A percentile compares a stretch with the other conserved stretches of the same genome.
These are phyloP conservation scores for Loripinus fragilis DNA, from an alignment of 2,888 invertebrate genomes.

Conservation along the genomic window DNA sequence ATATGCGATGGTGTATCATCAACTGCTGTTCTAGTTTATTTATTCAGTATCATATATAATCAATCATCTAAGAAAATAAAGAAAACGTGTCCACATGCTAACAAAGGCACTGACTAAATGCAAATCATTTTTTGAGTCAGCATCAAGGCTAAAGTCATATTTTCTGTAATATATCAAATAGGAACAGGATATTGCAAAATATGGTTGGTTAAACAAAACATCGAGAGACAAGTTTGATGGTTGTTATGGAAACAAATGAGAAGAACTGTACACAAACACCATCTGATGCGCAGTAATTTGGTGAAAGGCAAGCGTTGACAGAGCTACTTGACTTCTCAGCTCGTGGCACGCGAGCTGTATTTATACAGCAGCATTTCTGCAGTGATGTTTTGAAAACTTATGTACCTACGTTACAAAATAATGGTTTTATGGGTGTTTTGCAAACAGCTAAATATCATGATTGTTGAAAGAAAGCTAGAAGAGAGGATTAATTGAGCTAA, in stretches of 20 bases:
- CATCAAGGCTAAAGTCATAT: too few relatives aligned
- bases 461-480: constrained; percentile 24
- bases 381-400: constrained; percentile 53
- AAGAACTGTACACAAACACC: constrained; percentile 19
- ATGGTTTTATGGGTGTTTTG: constrained; percentile 30
- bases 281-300: constrained; percentile 7
- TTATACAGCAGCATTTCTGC: constrained; percentile 44
- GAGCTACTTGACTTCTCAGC: constrained; percentile 28
- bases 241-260: constrained; percentile 20
- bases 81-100: too few relatives aligned
- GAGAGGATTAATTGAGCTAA: constrained; percentile 15
- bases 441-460: constrained; percentile 17
- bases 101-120: too few relatives aligned
- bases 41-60: too few relatives aligned
- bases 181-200: not conserved
- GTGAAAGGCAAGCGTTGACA: constrained; percentile 21
- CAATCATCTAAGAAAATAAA: too few relatives aligned
- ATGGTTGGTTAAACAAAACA: constrained; percentile 1
- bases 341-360: constrained; percentile 32
- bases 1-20: too few relatives aligned
- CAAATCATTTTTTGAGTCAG: too few relatives aligned
- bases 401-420: constrained; percentile 58
- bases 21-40: too few relatives aligned
- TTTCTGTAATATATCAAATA: not conserved
- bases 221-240: constrained; percentile 10